These are phyloP conservation scores for Antheraea yamamai DNA, from an alignment of 2,888 invertebrate species.

Conservation along the genomic window DNA sequence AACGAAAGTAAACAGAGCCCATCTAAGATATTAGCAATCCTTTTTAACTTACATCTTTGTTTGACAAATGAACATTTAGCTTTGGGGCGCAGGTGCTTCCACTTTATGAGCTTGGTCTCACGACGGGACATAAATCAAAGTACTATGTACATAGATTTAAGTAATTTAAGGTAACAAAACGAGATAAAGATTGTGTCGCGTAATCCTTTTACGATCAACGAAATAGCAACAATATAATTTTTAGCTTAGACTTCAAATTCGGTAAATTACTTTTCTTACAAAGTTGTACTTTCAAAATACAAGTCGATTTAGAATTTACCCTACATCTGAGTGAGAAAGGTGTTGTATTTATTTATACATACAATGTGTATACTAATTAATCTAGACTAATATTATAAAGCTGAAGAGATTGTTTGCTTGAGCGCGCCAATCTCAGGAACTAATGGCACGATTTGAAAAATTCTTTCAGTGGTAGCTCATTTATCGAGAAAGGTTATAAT, in stretches of 20 bases:
- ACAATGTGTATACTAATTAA: too few relatives aligned
- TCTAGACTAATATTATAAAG: too few relatives aligned
- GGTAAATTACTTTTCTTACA: not conserved
- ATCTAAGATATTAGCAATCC: conserved; percentile 77
- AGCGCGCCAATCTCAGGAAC: too few relatives aligned
- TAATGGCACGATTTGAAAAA: too few relatives aligned
- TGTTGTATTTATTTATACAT: not conserved
- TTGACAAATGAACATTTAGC: conserved; percentile 77
- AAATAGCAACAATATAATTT: not conserved
- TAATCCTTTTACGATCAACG: not conserved
- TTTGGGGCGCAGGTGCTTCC: conserved; percentile 61
- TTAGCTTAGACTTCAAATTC: not conserved
- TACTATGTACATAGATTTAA: conserved; percentile 34
- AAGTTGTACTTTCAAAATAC: not conserved
- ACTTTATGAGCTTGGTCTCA: conserved; percentile 33
- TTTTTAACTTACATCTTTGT: conserved; percentile 71
- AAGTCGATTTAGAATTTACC: not conserved
- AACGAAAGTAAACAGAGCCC: conserved; percentile 39
- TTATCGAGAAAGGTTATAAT: too few relatives aligned
- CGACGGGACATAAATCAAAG: conserved; percentile 61
- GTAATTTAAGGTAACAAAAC: conserved; percentile 9
- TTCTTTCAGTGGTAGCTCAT: too few relatives aligned
- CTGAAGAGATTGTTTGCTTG: too few relatives aligned
- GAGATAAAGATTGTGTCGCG: conserved; percentile 10
- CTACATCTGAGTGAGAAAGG: not conserved